Conservation (phyloP, 2,113 vertebrate genomes). For the Leucopternis melanops region DNA sequence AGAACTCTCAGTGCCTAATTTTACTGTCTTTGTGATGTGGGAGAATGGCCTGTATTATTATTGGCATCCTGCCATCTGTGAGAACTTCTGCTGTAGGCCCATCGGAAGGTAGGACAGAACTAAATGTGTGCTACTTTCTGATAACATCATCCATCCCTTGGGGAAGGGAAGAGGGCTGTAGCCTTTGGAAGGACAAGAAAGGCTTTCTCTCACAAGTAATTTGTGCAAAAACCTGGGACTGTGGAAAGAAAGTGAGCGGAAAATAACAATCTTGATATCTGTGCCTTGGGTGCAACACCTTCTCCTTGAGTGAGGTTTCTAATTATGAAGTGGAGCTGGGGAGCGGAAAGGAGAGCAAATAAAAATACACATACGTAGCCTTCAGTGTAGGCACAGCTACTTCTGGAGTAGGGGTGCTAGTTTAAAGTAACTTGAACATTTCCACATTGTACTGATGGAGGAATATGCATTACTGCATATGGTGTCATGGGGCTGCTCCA, state of each 20-base stretch:
- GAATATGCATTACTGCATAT: rapidly evolving
- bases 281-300: neutral
- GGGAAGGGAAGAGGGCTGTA: neutral
- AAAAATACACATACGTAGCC: rapidly evolving
- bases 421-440: neutral
- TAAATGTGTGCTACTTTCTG: neutral
- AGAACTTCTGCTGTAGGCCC: neutral
- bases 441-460: neutral
- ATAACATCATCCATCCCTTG: neutral
- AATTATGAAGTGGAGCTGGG: neutral
- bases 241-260: neutral
- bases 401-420: neutral
- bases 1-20: neutral
- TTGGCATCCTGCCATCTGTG: neutral
- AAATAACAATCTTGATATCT: neutral
- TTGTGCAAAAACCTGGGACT: neutral
- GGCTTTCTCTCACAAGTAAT: neutral
- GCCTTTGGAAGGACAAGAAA: neutral
- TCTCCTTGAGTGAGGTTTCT: neutral
- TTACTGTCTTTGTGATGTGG: neutral
- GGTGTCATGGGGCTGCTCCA: neutral
- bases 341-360: neutral
- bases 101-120: neutral
- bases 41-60: neutral
- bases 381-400: neutral